Base-by-base conservation (phyloP, 2,797 vertebrate genomes). In the Dicrostonyx torquatus region DNA sequence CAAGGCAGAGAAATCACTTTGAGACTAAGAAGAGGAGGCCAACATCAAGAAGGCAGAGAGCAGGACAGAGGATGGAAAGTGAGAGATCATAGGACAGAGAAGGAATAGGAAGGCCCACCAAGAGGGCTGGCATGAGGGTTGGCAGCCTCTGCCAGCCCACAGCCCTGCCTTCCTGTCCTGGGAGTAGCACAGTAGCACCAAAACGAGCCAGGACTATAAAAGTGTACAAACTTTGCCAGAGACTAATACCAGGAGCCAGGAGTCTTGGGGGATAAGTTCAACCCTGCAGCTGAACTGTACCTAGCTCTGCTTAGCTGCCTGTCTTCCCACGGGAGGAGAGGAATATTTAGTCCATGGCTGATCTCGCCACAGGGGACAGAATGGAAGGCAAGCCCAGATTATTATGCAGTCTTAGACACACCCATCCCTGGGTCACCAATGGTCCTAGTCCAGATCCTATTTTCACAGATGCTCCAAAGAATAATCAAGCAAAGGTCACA, bases 11-110 rank as follows among this genome's bases (percentile, higher is more conserved):
- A 76, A 89, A 40, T 55, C 90, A 82, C 87, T 40, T 55, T 34
- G 90, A 91, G 80, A 80, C 53, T 45, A 86, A 82, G 55, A 18
- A 87, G 90, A 89, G 85, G 55, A 78, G n/a, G 53, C 64, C 12
- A 11, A 45, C 13, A 37, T 64, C 75, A 85, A 82, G 83, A 90
- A 82, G 68, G n/a, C 60, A 5, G 3, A 37, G 12, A 40, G 53
- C 50, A 34, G 17, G 50, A 6, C 64, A 1, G 22, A 84, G 60
- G 53, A 34, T 14, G 31, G 26, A 26, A 48, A n/a, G 55, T n/a
- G 40, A 89, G 26, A 17, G 58, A 22, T 2, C 12, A n/a, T 18
- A 62, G 20, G 82, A 72, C 0, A 0, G 77, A 45, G 45, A 50
- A 37, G 13, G 62, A 78, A 10, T 13, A 40, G 9, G 17, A 64